These are phyloP conservation scores for Nyctibius bracteatus DNA, from an alignment of 2,113 vertebrate genomes.

Conservation along the genomic window DNA sequence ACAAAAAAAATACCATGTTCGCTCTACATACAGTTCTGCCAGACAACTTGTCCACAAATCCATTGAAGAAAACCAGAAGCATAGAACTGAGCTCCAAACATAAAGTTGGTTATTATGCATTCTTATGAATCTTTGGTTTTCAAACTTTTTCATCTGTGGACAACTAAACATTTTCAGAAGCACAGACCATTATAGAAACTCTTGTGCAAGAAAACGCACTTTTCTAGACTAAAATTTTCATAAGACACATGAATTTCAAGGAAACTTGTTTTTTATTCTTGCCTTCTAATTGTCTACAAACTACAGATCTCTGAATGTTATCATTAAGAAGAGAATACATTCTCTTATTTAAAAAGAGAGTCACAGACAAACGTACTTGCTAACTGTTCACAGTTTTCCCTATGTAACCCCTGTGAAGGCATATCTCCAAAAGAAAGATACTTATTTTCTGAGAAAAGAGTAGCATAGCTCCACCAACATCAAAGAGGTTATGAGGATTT, in stretches of 20 bases:
- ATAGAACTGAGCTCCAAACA: not conserved
- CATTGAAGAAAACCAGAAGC: not conserved
- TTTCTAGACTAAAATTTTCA: not conserved
- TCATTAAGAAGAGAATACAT: not conserved
- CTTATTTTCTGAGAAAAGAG: not conserved
- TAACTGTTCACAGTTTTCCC: not conserved
- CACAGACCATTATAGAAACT: rapidly evolving
- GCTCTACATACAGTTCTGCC: not conserved
- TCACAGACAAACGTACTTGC: not conserved
- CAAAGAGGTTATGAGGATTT: not conserved
- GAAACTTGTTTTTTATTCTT: not conserved
- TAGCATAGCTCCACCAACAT: not conserved
- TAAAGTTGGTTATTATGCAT: not conserved
- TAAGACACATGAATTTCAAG: not conserved
- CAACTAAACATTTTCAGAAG: not conserved
- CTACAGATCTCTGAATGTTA: not conserved
- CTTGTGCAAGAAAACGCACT: not conserved
- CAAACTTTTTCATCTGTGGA: not conserved
- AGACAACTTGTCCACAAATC: not conserved
- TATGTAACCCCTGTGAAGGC: not conserved
- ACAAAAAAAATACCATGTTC: not conserved
- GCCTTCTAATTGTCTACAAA: not conserved
- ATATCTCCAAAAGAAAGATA: not conserved
- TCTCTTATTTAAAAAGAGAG: not conserved
- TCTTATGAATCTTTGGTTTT: not conserved